phyloP scores from a whole-genome alignment of 2,888 invertebrate genomes.

The Brachylomia viminalis region DNA sequence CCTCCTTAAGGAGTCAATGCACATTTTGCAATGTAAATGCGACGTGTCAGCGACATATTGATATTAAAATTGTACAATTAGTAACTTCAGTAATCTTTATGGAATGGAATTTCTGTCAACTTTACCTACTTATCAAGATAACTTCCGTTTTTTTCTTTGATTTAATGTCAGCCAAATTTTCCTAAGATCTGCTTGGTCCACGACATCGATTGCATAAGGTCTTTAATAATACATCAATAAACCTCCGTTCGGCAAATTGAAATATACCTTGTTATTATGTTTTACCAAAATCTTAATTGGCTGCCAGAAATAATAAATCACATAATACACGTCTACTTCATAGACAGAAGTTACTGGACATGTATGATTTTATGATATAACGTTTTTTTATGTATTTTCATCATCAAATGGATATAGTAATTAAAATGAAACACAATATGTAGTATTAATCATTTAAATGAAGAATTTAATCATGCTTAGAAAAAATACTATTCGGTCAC shows the following conservation, averaged over 20 bases:
- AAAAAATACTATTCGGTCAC: slow-evolving; percentile 31
- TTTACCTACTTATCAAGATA: not conserved
- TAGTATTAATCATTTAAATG: slow-evolving; percentile 50
- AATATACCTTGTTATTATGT: slow-evolving; percentile 40
- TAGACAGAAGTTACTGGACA: slow-evolving; percentile 61
- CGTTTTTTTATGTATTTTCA: slow-evolving; percentile 34
- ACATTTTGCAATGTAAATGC: slow-evolving; percentile 43
- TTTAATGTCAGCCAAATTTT: not conserved
- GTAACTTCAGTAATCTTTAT: slow-evolving; percentile 1
- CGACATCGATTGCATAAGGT: not conserved
- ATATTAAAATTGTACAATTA: slow-evolving; percentile 26
- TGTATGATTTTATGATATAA: slow-evolving; percentile 28
- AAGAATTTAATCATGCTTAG: slow-evolving; percentile 40
- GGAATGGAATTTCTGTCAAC: slow-evolving; percentile 15
- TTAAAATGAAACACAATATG: slow-evolving; percentile 59
- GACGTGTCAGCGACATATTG: slow-evolving; percentile 5
- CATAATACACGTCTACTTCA: slow-evolving; percentile 39
- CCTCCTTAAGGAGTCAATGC: slow-evolving; percentile 8
- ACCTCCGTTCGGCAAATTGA: slow-evolving; percentile 20
- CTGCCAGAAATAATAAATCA: slow-evolving; percentile 52
- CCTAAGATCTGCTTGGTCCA: not conserved
- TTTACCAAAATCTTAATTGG: slow-evolving; percentile 43
- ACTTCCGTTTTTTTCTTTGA: not conserved
- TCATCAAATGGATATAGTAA: slow-evolving; percentile 55
- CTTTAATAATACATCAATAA: slow-evolving; percentile 17